phyloP scores from a whole-genome alignment of 2,113 vertebrate species.

The Camelus bactrianus region DNA sequence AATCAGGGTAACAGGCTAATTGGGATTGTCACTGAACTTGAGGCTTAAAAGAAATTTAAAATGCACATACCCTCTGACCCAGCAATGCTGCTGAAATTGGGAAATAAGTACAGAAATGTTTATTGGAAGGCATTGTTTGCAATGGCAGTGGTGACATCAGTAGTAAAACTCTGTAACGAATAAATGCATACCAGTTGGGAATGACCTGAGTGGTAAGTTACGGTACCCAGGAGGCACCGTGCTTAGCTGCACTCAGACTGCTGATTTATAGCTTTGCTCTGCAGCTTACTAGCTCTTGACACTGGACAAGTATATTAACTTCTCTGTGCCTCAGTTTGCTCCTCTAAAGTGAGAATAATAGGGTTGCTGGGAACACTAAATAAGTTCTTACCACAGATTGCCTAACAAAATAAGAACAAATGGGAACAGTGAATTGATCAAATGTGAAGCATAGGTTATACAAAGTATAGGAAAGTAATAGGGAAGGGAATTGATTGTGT shows the following conservation, averaged over 20 bases:
- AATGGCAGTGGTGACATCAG: neutral
- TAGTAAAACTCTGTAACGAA: neutral
- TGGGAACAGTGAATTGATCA: neutral
- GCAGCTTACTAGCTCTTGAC: neutral
- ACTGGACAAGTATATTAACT: neutral
- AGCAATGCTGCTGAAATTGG: neutral
- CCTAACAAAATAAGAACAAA: neutral
- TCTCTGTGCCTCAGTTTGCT: neutral
- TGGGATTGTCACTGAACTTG: neutral
- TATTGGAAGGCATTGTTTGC: neutral
- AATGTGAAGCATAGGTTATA: neutral
- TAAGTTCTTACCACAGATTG: neutral
- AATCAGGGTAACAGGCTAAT: neutral
- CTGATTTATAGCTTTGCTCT: neutral
- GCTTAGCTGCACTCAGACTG: neutral
- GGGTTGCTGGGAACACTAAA: neutral
- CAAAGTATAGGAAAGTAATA: neutral
- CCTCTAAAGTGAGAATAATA: neutral
- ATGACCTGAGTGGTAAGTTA: neutral
- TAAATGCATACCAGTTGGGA: neutral
- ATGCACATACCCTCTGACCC: constrained; percentile 35
- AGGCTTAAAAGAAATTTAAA: constrained; percentile 51
- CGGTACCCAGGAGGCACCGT: neutral
- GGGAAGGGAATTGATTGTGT: neutral
- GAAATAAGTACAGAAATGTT: constrained; percentile 43